phyloP scores from a whole-genome alignment of 2,888 invertebrate genomes.

The Lydus trimaculatus region DNA sequence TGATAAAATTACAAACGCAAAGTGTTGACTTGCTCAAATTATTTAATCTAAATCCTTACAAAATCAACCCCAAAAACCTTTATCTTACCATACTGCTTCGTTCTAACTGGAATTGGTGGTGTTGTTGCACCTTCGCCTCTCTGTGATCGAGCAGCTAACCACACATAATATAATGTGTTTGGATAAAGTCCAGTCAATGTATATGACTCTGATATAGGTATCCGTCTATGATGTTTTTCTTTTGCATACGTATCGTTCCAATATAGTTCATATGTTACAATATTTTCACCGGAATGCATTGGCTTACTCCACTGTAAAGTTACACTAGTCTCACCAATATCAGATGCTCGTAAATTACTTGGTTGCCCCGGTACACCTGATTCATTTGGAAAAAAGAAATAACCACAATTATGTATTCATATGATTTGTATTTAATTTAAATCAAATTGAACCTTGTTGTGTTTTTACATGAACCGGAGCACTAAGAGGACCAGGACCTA shows the following conservation, averaged over 20 bases:
- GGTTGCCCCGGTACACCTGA: slow-evolving; percentile 96
- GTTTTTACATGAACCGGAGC: slow-evolving; percentile 98
- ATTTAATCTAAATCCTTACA: slow-evolving; percentile 19
- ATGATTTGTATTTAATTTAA: neutral
- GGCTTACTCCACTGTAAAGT: slow-evolving; percentile 94
- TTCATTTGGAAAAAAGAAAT: neutral
- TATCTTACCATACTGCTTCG: slow-evolving; percentile 97
- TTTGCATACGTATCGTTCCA: slow-evolving; percentile 97
- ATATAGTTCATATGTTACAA: slow-evolving; percentile 94
- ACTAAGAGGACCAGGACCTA: slow-evolving; percentile 95
- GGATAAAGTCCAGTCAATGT: slow-evolving; percentile 91
- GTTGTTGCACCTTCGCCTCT: slow-evolving; percentile 96
- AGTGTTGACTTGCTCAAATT: slow-evolving; percentile 17
- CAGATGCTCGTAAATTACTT: slow-evolving; percentile 84
- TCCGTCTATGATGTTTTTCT: slow-evolving; percentile 85
- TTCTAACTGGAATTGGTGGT: slow-evolving; percentile 91
- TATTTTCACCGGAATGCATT: slow-evolving; percentile 89
- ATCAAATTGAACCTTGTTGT: slow-evolving; percentile 77
- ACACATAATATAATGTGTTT: slow-evolving; percentile 95
- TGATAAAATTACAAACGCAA: slow-evolving; percentile 25
- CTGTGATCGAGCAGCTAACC: slow-evolving; percentile 93
- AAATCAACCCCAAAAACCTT: slow-evolving; percentile 23
- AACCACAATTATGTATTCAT: slow-evolving; percentile 1
- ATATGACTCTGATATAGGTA: slow-evolving; percentile 84
- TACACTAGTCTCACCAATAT: slow-evolving; percentile 89